Percentiles rank a stretch among this genome's conserved stretches.
These are phyloP conservation scores for Platyrinchus mystaceus DNA, from an alignment of 2,797 vertebrate species.

Conservation along the genomic window DNA sequence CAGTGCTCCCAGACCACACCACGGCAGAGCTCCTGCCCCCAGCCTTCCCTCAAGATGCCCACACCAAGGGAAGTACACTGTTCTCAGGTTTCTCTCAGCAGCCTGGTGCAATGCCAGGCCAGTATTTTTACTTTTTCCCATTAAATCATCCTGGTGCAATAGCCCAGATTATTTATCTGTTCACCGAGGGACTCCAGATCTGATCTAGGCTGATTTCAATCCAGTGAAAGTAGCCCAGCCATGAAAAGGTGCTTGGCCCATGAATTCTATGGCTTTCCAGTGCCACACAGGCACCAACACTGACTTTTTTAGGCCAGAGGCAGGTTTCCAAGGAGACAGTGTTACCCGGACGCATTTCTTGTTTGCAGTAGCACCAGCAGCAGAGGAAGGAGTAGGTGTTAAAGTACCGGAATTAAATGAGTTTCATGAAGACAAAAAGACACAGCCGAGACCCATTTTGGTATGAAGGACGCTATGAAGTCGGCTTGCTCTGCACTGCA, in stretches of 20 bases:
- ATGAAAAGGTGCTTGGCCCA: neutral
- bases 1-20: neutral
- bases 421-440: neutral
- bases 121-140: neutral
- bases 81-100: neutral
- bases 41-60: neutral
- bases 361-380: neutral
- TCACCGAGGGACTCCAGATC: neutral
- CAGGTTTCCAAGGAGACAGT: neutral
- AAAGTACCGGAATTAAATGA: neutral
- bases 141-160: neutral
- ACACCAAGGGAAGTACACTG: fast-evolving
- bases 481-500: neutral
- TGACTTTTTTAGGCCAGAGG: neutral
- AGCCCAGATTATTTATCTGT: neutral
- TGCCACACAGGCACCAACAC: neutral
- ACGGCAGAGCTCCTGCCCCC: neutral
- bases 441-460: neutral
- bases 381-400: conserved; percentile 11
- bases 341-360: neutral
- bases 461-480: neutral
- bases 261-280: neutral
- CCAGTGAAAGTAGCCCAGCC: neutral
- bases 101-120: neutral
- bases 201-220: neutral